These are phyloP conservation scores for Helogale parvula DNA, from an alignment of 2,113 vertebrate genomes.

Conservation along the genomic window DNA sequence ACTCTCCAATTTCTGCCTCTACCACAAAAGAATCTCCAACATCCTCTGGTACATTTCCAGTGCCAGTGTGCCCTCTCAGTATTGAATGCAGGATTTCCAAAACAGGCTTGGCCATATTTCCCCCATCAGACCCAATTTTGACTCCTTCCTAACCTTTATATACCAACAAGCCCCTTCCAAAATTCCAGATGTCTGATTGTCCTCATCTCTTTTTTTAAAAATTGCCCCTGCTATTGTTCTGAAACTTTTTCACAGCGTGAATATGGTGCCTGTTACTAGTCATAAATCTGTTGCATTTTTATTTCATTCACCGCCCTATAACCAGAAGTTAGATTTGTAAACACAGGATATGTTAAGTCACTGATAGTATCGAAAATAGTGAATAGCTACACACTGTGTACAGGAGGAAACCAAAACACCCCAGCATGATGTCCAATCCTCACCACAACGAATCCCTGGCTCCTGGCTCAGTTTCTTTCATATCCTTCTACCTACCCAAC, in stretches of 20 bases:
- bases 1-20: background rate
- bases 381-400: background rate
- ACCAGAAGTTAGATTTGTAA: background rate
- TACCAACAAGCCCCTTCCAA: background rate
- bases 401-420: background rate
- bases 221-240: background rate
- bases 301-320: background rate
- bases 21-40: background rate
- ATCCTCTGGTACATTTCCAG: background rate
- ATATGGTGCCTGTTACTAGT: background rate
- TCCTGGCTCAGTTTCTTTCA: background rate
- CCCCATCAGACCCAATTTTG: background rate
- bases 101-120: background rate
- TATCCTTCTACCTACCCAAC: no score
- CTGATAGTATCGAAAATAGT: background rate
- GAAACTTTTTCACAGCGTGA: background rate
- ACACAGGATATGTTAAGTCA: background rate
- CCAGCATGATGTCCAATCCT: background rate
- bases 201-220: background rate
- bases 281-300: background rate
- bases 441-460: background rate
- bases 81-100: background rate
- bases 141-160: background rate
- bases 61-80: background rate
- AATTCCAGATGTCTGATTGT: background rate